Evolutionary conservation across 2,113 vertebrate genomes (phyloP), one percentile per base, ranked within the genome.

Genomic region (Hoplias malabaricus): DNA sequence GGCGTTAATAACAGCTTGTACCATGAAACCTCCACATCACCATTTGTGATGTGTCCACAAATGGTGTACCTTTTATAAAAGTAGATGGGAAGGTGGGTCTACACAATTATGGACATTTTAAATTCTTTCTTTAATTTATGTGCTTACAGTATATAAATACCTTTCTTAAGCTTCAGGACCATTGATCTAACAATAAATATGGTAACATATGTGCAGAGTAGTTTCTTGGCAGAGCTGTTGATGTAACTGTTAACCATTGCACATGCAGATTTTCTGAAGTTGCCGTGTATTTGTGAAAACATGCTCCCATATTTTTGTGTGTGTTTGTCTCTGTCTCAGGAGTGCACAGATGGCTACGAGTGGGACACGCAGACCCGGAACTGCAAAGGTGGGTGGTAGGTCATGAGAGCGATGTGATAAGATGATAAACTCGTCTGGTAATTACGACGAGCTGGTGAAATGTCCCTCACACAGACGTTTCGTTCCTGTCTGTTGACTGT

Each of bases 261-360:
- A 75, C 43, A 69, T 66, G 66, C 68, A 77, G 66, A 59, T 46
- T 66, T 38, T 75, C 65, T 34, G 59, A 72, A 62, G 34, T 46
- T 73, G 34, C 10, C 71, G 33, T 59, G 36, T 21, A 34, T 69
- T 68, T 75, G 40, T 79, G 62, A 40, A 73, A 73, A 68, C 57
- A 38, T 73, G 50, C 68, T 19, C 43, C n/a, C 21, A 50, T 76
- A 31, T 33, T 33, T 84, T 57, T 46, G 33, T 63, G 10, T 71
- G 78, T 83, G 69, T 77, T 12, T 42, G 23, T 48, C 2, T 73
- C 73, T 80, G 54, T 80, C 38, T 70, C 68, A 96, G 96, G 95
- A 96, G 88, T 97, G 96, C 87, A 95, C 96, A 80, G 96, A 97
- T 85, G 96, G 95, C 65, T 96, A 97, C 87, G 92, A 95, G 40